A percentile compares a stretch with the other conserved stretches of the same genome.
These are phyloP conservation scores for Aurelia coerulea DNA, from an alignment of 30 jellyfish, hydroid and myxozoan species.

Conservation along the genomic window DNA sequence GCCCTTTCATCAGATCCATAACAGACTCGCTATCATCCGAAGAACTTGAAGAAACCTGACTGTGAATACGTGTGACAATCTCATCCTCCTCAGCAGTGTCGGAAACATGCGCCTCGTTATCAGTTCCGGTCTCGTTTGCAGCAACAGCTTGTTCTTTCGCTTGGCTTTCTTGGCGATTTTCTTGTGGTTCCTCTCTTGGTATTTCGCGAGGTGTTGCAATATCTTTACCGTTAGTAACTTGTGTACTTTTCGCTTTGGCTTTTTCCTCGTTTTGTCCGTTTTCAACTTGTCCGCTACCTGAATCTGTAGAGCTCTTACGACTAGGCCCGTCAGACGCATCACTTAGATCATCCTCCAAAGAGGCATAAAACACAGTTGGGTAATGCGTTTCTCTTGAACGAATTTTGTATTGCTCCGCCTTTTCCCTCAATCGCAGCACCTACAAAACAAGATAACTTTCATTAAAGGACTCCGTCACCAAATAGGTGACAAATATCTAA, in stretches of 20 bases:
- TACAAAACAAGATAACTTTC: neutral
- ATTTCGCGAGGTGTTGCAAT: neutral
- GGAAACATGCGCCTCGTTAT: neutral
- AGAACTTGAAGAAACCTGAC: conserved; percentile 26
- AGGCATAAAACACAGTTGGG: conserved; percentile 71
- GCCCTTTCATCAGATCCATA: conserved; percentile 34
- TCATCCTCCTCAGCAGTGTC: conserved; percentile 15
- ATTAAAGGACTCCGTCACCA: neutral
- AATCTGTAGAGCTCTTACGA: neutral
- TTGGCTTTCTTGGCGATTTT: neutral
- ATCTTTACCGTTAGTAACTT: neutral
- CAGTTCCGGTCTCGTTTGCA: neutral
- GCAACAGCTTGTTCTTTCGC: conserved; percentile 3
- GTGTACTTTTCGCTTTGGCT: neutral
- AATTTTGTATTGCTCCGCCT: conserved; percentile 54
- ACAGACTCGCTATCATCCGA: conserved; percentile 35
- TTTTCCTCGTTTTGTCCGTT: neutral
- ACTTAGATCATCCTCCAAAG: conserved; percentile 44
- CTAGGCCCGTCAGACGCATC: conserved; percentile 11
- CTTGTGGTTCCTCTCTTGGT: neutral
- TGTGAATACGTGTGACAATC: neutral
- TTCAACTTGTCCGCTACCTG: neutral
- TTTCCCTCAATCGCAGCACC: conserved; percentile 70
- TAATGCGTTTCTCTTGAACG: conserved; percentile 76
- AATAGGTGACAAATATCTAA: too few species aligned